A percentile compares a stretch with the other conserved stretches of the same genome.
Conservation (phyloP, 2,888 invertebrate species). For the Carpatolechia fugitivella region DNA sequence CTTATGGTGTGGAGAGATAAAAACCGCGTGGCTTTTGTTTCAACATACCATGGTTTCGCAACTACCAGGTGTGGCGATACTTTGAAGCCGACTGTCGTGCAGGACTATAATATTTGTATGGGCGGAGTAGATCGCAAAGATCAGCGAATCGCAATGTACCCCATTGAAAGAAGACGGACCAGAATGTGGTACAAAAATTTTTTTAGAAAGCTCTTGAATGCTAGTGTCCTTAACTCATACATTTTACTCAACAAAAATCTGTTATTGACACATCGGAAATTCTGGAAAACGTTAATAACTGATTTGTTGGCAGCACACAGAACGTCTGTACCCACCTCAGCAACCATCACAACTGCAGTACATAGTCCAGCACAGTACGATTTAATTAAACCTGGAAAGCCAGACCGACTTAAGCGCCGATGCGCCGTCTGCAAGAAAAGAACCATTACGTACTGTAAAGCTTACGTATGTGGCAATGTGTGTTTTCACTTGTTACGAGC, state of each 20-base stretch:
- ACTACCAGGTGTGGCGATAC: slow-evolving; percentile 5
- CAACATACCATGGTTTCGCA: slow-evolving; percentile 23
- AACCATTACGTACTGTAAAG: too few relatives aligned
- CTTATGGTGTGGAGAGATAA: slow-evolving; percentile 19
- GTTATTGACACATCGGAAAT: background rate
- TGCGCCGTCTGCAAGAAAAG: background rate
- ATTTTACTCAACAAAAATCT: background rate
- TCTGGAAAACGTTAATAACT: background rate
- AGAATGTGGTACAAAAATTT: background rate
- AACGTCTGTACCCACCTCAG: background rate
- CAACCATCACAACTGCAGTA: too few relatives aligned
- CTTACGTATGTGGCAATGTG: too few relatives aligned
- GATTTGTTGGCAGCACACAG: background rate
- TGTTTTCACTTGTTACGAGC: too few relatives aligned
- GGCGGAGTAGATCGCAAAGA: slow-evolving; percentile 7
- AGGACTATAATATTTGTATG: slow-evolving; percentile 10
- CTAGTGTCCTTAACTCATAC: background rate
- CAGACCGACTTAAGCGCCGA: background rate
- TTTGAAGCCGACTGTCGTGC: slow-evolving; percentile 16
- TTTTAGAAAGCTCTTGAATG: background rate
- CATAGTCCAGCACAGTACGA: too few relatives aligned
- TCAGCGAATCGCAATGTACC: slow-evolving; percentile 8
- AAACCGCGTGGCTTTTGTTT: slow-evolving; percentile 20
- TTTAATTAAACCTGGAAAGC: too few relatives aligned
- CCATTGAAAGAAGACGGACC: background rate